phyloP scores from a whole-genome alignment of 2,113 vertebrate species.

The Gambusia affinis region DNA sequence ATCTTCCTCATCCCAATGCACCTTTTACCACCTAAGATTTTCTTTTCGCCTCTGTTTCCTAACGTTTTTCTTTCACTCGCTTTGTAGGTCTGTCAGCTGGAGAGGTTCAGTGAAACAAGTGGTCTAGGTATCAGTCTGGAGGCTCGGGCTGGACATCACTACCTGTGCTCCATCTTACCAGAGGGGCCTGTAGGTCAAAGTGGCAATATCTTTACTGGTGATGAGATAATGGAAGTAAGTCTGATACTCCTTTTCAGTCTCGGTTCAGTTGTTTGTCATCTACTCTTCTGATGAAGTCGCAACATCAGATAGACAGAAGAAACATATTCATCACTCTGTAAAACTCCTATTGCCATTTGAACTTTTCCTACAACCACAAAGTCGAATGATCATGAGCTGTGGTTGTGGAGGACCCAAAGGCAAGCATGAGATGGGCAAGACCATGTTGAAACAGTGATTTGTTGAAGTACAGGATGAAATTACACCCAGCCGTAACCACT shows the following conservation, averaged over 20 bases:
- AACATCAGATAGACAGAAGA: not conserved
- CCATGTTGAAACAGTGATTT: not conserved
- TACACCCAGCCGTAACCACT: not conserved
- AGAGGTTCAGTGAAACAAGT: constrained; percentile 90
- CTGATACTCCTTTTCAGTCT: not conserved
- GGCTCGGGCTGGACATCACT: constrained; percentile 89
- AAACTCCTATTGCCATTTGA: too few relatives aligned
- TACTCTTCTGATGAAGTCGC: not conserved
- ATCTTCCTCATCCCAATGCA: not conserved
- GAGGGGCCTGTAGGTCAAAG: constrained; percentile 91
- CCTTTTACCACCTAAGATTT: not conserved
- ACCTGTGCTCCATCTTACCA: constrained; percentile 89
- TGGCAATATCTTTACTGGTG: constrained; percentile 85
- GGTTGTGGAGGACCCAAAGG: not conserved
- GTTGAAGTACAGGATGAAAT: not conserved
- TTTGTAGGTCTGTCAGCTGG: constrained; percentile 86
- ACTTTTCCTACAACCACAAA: too few relatives aligned
- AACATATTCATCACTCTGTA: not conserved
- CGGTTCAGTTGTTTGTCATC: not conserved
- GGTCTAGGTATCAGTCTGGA: constrained; percentile 93
- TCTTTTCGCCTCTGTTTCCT: not conserved
- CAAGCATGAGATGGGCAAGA: not conserved
- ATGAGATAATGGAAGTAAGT: constrained; percentile 90
- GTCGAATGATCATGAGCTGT: not conserved
- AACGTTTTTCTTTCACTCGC: not conserved